Evolutionary conservation across 2,113 vertebrate species (phyloP).

Genomic region (Grammomys dolichurus): DNA sequence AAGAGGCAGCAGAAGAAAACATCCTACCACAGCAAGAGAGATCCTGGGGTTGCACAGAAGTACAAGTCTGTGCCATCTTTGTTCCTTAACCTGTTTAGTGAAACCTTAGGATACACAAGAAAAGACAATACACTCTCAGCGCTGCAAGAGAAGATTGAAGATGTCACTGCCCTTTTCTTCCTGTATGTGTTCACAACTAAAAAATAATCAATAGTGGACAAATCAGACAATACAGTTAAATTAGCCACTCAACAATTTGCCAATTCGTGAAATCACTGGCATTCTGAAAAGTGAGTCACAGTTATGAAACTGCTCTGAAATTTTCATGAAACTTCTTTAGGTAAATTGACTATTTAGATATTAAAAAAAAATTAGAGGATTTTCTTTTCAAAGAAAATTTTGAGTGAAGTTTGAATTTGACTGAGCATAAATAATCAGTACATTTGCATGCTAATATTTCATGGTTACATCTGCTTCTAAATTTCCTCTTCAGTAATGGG

Average conservation of each 20-base stretch:
- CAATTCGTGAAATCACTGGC: neutral
- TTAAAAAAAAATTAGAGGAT: neutral
- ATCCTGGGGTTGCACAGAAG: neutral
- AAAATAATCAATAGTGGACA: neutral
- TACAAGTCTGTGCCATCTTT: neutral
- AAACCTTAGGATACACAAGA: neutral
- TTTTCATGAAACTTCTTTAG: neutral
- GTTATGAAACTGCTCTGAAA: neutral
- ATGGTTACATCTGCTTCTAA: neutral
- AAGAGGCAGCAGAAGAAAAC: neutral
- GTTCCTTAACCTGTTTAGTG: neutral
- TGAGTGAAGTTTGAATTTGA: neutral
- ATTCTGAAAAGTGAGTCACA: neutral
- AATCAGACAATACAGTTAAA: neutral
- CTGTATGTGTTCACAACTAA: neutral
- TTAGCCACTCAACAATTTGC: neutral
- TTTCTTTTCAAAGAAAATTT: neutral
- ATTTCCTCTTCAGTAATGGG: neutral
- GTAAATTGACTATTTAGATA: neutral
- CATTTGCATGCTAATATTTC: neutral
- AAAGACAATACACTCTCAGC: neutral
- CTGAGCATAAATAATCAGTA: neutral
- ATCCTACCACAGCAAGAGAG: neutral
- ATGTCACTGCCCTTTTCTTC: neutral
- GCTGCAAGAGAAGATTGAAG: neutral